Evolutionary conservation across 2,888 invertebrate genomes (phyloP), one percentile per base, ranked within the genome.

Genomic region (Drosophila testacea): DNA sequence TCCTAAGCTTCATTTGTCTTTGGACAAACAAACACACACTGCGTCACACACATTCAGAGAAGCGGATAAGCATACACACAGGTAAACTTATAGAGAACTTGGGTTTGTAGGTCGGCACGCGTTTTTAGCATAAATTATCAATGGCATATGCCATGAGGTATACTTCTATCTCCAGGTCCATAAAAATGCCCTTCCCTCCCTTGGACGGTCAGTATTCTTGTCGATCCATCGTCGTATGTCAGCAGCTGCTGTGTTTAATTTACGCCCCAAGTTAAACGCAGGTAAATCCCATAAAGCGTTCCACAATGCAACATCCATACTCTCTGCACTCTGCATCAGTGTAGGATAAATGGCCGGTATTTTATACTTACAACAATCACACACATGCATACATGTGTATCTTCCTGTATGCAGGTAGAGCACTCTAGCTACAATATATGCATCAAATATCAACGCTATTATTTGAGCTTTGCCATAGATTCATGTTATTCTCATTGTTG

Each of bases 211-310:
- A 55, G 54, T 63, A 46, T 41, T 51, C 51, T 28, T 32, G 47
- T 46, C 77, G 64, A 81, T 87, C 68, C 82, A 78, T 81, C 85
- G 72, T 78, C 32, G 70, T 55, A 75, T 82, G 82, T 85, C 88
- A 79, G 79, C 82, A 83, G 86, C 86, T 88, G 88, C 66, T 73
- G 69, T 72, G 83, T 83, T 88, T 85, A 85, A 85, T 82, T 88
- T 88, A 82, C 71, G 79, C 73, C 66, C 39, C 67, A 62, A 69
- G 69, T 73, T 69, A 73, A 87, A 67, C 68, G 67, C 76, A 88
- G 88, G 79, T 84, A 87, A 87, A 78, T 87, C 85, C 82, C 55
- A 63, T 69, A 81, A 77, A 84, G 71, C 69, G 71, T 56, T 48
- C 69, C 65, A 69, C 79, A 79, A 57, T 57, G 64, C 68, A 79